These are phyloP conservation scores for Tinea semifulvella DNA, from an alignment of 2,888 invertebrate species.

Conservation along the genomic window DNA sequence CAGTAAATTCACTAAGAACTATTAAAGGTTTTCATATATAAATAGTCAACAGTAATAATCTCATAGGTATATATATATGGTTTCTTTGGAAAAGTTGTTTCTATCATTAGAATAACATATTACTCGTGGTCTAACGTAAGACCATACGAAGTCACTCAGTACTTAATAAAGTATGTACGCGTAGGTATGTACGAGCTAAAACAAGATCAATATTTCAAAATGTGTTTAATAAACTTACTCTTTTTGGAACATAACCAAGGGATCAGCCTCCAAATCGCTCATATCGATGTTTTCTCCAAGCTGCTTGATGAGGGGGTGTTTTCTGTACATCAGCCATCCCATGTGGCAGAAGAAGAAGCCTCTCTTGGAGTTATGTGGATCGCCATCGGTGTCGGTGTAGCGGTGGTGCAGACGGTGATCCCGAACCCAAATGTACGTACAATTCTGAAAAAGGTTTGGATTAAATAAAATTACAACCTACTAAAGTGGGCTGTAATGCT, in stretches of 20 bases:
- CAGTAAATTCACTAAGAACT: too few relatives aligned
- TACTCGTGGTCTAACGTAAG: too few relatives aligned
- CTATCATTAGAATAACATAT: too few relatives aligned
- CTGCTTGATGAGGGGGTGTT: conserved; percentile 78
- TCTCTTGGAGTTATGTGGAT: conserved; percentile 81
- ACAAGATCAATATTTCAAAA: too few relatives aligned
- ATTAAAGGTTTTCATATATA: too few relatives aligned
- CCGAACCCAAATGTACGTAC: conserved; percentile 78
- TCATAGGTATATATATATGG: too few relatives aligned
- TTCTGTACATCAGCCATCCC: conserved; percentile 83
- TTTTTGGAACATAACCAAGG: conserved; percentile 78
- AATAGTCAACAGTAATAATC: too few relatives aligned
- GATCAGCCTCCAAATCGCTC: conserved; percentile 78
- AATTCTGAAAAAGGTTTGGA: conserved; percentile 60
- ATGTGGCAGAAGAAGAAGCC: conserved; percentile 91
- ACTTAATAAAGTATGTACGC: too few relatives aligned
- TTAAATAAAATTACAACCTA: background rate
- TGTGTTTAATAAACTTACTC: conserved; percentile 57
- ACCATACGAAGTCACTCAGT: too few relatives aligned
- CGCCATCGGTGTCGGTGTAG: conserved; percentile 73
- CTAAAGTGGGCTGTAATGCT: too few relatives aligned
- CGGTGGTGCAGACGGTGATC: conserved; percentile 86
- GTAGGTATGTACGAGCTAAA: too few relatives aligned
- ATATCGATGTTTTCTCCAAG: conserved; percentile 76
- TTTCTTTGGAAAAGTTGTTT: too few relatives aligned